phyloP scores from a whole-genome alignment of 2,797 vertebrate genomes.

The Poecile montanus region DNA sequence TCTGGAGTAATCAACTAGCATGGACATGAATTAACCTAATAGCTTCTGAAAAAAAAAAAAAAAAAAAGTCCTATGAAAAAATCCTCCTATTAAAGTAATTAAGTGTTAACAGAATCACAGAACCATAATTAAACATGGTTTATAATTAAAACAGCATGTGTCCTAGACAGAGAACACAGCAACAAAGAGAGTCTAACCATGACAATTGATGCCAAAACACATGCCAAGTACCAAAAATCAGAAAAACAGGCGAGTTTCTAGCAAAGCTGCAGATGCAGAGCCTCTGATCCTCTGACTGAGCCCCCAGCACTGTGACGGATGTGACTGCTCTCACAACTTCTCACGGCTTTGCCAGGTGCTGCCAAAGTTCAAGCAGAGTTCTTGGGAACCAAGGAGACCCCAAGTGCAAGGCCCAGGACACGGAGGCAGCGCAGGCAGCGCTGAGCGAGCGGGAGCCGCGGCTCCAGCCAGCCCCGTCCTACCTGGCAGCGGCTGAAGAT shows the following conservation, averaged over 20 bases:
- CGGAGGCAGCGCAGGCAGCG: background rate
- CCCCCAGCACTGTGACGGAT: background rate
- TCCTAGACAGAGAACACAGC: slow-evolving; percentile 19
- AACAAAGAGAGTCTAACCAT: background rate
- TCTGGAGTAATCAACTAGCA: slow-evolving; percentile 30
- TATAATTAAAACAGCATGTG: slow-evolving; percentile 50
- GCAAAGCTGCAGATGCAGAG: background rate
- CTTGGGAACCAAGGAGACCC: background rate
- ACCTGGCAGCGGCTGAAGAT: slow-evolving; percentile 94
- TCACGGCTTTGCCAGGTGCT: background rate
- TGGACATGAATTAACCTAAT: slow-evolving; percentile 46
- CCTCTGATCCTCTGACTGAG: background rate
- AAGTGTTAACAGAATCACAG: slow-evolving; percentile 49
- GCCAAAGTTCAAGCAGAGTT: background rate
- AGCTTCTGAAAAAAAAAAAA: background rate
- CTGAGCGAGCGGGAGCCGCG: rapidly evolving
- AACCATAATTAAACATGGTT: slow-evolving; percentile 28
- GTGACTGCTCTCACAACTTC: background rate
- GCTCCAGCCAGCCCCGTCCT: background rate
- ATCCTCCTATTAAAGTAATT: slow-evolving; percentile 50
- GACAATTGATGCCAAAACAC: background rate
- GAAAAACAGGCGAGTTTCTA: background rate
- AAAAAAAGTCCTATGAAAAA: background rate
- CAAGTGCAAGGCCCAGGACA: background rate
- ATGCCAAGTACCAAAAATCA: background rate